Evolutionary conservation across 2,113 vertebrate genomes (phyloP), one percentile per base, ranked within the genome.

Genomic region (Gila orcuttii): DNA sequence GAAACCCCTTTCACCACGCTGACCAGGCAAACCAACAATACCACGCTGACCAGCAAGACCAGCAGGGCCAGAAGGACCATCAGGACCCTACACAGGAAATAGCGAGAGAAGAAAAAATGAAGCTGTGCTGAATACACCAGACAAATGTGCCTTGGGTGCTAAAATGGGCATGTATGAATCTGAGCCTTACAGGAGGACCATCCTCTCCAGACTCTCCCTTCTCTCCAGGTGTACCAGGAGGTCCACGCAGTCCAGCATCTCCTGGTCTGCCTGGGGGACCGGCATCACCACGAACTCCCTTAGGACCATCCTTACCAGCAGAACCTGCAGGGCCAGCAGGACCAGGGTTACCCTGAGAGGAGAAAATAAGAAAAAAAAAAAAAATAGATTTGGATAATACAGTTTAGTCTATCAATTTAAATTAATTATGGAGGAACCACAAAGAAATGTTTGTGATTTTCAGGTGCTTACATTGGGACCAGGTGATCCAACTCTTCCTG

Each of bases 1-100:
- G 93, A 99, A 99, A 25, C 98, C 98, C 91, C 98, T 96, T 93
- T 99, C 98, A 52, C 98, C 98, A 36, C 98, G 97, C 86, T 99
- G 98, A 11, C 98, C 98, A 2, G 98, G 98, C 68, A 99, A 92
- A 92, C 98, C 98, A 19, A 99, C 97, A 82, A 98, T 99, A 92
- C 98, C 98, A 73, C 97, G 97, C 79, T 96, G 95, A 80, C 98
- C 98, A 85, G 93, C 96, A 77, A 96, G 95, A 83, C 98, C 98
- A 79, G 93, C 94, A 91, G 97, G 97, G n/a, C 98, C 98, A 36
- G 96, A 91, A 88, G 97, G 96, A 39, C 98, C 98, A 0, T 97
- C 96, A 0, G 91, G 73, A 93, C 98, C 98, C 98, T 99, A 85
- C 0, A 80, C 39, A 60, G 33, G 15, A 82, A 86, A 57, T 57